Conservation (phyloP, 35 echinoderm and acorn worm species). For the Holothuria glaberrima region DNA sequence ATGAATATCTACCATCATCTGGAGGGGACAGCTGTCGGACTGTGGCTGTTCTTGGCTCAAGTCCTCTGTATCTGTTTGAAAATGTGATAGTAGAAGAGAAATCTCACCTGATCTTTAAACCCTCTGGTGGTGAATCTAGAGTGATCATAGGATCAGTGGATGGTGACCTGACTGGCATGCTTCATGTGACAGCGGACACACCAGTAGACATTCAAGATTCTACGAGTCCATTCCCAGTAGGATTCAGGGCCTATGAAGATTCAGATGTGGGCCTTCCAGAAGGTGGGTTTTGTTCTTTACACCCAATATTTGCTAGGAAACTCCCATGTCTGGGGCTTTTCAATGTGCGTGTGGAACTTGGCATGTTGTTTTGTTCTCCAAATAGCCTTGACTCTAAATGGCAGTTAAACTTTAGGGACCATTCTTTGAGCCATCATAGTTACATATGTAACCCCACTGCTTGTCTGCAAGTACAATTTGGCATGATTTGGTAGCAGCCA, state of each 20-base stretch:
- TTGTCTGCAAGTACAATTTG: too few species aligned
- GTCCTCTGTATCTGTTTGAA: conserved; percentile 47
- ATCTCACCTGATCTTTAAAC: conserved; percentile 69
- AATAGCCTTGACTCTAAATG: too few species aligned
- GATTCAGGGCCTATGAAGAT: conserved; percentile 64
- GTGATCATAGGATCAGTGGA: conserved; percentile 47
- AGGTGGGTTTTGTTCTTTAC: conserved; percentile 44
- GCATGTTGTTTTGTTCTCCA: too few species aligned
- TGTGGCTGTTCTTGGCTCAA: neutral
- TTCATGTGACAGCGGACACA: conserved; percentile 47
- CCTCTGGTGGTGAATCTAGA: neutral
- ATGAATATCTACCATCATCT: conserved; percentile 36
- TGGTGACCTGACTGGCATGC: conserved; percentile 70
- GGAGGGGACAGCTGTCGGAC: conserved; percentile 56
- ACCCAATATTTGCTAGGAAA: too few species aligned
- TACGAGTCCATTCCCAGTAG: conserved; percentile 66
- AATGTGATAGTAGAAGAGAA: conserved; percentile 29
- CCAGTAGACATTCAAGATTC: conserved; percentile 59
- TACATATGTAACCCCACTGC: too few species aligned
- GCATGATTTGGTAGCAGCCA: too few species aligned
- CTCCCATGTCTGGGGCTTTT: too few species aligned
- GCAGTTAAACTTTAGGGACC: too few species aligned
- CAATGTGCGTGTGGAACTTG: too few species aligned
- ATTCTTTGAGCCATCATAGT: too few species aligned
- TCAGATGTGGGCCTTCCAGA: conserved; percentile 65